A percentile compares a stretch with the other conserved stretches of the same genome.
Conservation (phyloP, 2,888 invertebrate species). For the Leptothorax acervorum region DNA sequence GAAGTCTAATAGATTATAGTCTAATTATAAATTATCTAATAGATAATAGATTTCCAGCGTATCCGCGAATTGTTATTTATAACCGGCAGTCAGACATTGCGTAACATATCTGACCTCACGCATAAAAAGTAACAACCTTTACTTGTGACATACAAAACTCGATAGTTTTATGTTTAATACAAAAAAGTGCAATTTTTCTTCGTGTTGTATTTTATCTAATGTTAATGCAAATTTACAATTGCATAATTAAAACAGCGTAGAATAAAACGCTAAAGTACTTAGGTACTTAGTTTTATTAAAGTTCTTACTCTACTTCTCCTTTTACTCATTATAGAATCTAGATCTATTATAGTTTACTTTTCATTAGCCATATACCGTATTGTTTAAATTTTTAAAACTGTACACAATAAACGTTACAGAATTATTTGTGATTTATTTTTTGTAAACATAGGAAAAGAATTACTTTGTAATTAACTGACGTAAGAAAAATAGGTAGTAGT, state of each 20-base stretch:
- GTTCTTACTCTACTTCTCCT: not conserved
- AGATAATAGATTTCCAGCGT: not conserved
- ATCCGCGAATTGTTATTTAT: constrained; percentile 14
- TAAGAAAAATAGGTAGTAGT: too few relatives aligned
- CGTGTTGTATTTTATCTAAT: constrained; percentile 1
- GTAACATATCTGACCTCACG: not conserved
- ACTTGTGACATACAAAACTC: not conserved
- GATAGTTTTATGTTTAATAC: not conserved
- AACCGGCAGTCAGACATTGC: not conserved
- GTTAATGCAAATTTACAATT: constrained; percentile 29
- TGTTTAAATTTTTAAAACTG: not conserved
- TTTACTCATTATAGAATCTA: not conserved
- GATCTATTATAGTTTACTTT: not conserved
- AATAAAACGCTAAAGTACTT: not conserved
- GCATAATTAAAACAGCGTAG: not conserved
- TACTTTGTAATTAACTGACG: not conserved
- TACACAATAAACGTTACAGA: not conserved
- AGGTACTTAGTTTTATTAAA: not conserved
- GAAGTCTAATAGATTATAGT: not conserved
- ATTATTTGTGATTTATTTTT: not conserved
- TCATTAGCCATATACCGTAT: not conserved
- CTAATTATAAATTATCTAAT: not conserved
- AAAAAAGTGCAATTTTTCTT: not conserved
- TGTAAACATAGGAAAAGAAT: not conserved
- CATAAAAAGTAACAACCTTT: not conserved